These are phyloP conservation scores for Festucalex cinctus DNA, from an alignment of 2,113 vertebrate genomes.

Conservation along the genomic window DNA sequence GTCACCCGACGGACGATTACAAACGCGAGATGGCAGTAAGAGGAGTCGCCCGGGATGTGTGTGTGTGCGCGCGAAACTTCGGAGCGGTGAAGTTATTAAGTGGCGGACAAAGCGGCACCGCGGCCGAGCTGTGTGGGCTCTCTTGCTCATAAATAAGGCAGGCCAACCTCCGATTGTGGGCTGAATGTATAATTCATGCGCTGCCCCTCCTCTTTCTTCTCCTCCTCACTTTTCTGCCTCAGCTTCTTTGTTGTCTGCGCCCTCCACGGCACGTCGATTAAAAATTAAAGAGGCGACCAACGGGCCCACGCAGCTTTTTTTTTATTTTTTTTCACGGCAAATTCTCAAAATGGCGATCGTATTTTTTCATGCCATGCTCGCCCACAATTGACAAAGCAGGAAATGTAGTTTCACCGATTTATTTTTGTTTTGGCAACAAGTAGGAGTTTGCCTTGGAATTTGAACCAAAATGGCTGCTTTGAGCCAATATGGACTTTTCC, in stretches of 20 bases:
- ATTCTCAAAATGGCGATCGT: neutral
- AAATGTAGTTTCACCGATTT: neutral
- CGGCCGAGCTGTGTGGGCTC: constrained; percentile 57
- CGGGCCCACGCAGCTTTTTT: neutral
- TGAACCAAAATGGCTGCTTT: neutral
- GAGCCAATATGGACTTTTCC: neutral
- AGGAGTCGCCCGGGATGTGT: constrained; percentile 19
- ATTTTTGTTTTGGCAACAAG: neutral
- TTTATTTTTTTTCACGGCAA: neutral
- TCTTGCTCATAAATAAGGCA: constrained; percentile 74
- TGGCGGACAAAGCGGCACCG: constrained; percentile 62
- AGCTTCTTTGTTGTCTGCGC: constrained; percentile 67
- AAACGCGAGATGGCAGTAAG: constrained; percentile 23
- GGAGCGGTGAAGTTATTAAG: constrained; percentile 69
- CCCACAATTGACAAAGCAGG: neutral
- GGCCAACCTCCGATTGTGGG: constrained; percentile 68
- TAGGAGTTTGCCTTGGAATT: neutral
- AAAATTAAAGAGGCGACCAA: constrained; percentile 63
- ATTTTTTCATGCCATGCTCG: neutral
- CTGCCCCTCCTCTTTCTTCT: constrained; percentile 53
- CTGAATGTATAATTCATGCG: constrained; percentile 74
- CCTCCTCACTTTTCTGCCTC: constrained; percentile 65
- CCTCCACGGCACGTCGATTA: constrained; percentile 68
- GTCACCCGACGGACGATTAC: constrained; percentile 26
- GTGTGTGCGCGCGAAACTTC: constrained; percentile 52